Evolutionary conservation across 2,888 invertebrate species (phyloP).

Genomic region (Ramazzottius varieornatus): DNA sequence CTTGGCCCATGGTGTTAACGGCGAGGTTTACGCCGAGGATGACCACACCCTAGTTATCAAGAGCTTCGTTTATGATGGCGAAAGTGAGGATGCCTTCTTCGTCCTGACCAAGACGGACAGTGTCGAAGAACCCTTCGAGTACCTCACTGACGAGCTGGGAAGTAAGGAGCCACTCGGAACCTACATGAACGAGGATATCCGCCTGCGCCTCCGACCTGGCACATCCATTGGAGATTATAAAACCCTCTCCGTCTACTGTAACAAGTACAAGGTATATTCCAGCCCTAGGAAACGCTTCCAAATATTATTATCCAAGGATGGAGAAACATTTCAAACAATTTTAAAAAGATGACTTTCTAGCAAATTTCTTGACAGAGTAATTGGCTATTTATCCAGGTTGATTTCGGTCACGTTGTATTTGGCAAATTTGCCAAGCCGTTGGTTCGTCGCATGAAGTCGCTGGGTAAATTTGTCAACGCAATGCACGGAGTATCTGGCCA

Average conservation of each 20-base stretch:
- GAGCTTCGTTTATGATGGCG: constrained; percentile 6
- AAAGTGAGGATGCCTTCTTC: background rate
- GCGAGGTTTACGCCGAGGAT: constrained; percentile 5
- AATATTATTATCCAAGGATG: too few relatives aligned
- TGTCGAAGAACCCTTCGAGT: background rate
- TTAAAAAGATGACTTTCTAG: too few relatives aligned
- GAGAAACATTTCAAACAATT: too few relatives aligned
- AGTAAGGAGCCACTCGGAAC: background rate
- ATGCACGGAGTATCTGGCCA: background rate
- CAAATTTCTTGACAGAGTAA: too few relatives aligned
- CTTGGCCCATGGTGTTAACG: constrained; percentile 2
- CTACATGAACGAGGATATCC: constrained; percentile 3
- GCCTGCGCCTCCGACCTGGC: background rate
- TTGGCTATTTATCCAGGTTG: background rate
- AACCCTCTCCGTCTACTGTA: background rate
- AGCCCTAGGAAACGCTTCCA: too few relatives aligned
- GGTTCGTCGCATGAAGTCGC: background rate
- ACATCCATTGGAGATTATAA: background rate
- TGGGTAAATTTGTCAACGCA: background rate
- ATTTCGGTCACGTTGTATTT: background rate
- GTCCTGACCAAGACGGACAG: background rate
- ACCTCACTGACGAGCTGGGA: background rate
- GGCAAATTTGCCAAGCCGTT: background rate
- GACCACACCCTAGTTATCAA: constrained; percentile 6
- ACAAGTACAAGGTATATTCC: background rate